These are phyloP conservation scores for Dasyprocta punctata DNA, from an alignment of 2,113 vertebrate species.

Conservation along the genomic window DNA sequence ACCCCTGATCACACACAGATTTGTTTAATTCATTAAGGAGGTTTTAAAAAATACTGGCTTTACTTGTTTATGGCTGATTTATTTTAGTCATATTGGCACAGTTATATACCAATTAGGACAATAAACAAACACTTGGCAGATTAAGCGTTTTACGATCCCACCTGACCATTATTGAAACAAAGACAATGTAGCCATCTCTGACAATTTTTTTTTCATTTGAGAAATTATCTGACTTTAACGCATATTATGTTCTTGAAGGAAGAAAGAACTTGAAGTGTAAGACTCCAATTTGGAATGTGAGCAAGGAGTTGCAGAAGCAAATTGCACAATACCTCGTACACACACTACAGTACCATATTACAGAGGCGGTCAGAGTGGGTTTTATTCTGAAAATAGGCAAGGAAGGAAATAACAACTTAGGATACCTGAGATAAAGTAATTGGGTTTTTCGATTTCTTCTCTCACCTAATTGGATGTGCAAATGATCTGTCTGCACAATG, in stretches of 20 bases:
- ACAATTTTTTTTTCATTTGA: background rate
- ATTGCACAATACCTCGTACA: background rate
- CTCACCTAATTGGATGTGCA: constrained; percentile 48
- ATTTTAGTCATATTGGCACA: background rate
- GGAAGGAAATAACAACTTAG: background rate
- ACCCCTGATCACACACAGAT: fast-evolving
- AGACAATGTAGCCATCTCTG: background rate
- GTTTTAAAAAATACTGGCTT: background rate
- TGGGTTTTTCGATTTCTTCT: constrained; percentile 43
- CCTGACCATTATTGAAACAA: background rate
- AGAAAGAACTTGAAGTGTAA: background rate
- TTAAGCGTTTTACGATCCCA: background rate
- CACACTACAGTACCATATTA: background rate
- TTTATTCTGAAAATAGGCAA: background rate
- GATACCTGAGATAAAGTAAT: constrained; percentile 42
- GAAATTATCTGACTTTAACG: background rate
- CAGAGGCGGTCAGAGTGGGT: background rate
- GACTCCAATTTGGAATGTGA: background rate
- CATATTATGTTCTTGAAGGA: background rate
- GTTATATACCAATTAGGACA: background rate
- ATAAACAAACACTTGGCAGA: background rate
- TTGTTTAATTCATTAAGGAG: background rate
- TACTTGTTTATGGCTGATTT: background rate
- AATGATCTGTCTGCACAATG: constrained; percentile 37
- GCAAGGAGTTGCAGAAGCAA: background rate